Evolutionary conservation across 2,888 invertebrate genomes (phyloP).

Genomic region (Brenthis ino): DNA sequence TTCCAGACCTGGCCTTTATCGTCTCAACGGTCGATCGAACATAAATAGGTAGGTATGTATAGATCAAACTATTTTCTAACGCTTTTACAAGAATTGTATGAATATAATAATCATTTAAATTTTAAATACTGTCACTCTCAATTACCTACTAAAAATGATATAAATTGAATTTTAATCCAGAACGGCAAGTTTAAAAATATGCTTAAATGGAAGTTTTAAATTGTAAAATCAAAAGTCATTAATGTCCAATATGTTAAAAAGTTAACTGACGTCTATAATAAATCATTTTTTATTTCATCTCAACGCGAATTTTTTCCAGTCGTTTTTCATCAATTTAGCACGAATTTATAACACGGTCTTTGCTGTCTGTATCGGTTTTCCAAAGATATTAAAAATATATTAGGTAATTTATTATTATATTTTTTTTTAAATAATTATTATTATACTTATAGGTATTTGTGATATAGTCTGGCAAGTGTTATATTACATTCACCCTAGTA

Average conservation of each 20-base stretch:
- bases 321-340: constrained; percentile 81
- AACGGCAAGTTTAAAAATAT: constrained; percentile 42
- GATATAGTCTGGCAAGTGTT: no score
- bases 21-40: no score
- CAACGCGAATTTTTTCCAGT: constrained; percentile 71
- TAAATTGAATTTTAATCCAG: constrained; percentile 1
- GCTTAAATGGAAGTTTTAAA: constrained; percentile 56
- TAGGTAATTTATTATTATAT: no score
- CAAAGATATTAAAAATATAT: no score
- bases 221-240: constrained; percentile 78
- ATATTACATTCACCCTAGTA: no score
- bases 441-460: no score
- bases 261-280: constrained; percentile 74
- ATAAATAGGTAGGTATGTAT: no score
- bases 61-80: no score
- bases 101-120: neutral
- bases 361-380: constrained; percentile 2
- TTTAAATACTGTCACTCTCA: neutral
- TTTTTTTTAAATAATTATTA: no score
- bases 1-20: no score
- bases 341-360: constrained; percentile 48
- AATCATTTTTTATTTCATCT: constrained; percentile 81
- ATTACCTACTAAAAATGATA: neutral
- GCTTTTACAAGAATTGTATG: neutral
- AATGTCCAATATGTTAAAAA: constrained; percentile 81